Conservation (phyloP, 1,140 invertebrate genomes). For the Pentalonia nigronervosa region DNA sequence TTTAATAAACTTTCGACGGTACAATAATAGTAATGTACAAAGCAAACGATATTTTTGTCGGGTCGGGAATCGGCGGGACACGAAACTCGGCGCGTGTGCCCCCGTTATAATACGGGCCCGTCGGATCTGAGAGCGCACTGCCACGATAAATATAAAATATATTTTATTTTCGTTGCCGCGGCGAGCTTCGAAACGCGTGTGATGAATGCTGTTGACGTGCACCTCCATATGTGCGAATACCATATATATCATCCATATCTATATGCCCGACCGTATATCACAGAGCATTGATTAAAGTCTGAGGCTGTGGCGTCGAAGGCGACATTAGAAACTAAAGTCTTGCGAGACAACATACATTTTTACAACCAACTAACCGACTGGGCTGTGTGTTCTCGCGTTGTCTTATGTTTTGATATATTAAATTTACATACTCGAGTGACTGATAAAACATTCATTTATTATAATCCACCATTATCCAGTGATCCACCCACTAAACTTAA, state of each 20-base stretch:
- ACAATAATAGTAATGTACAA: not conserved
- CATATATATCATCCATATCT: no score
- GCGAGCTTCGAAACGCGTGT: not conserved
- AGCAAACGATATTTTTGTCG: not conserved
- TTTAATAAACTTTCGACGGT: constrained; percentile 34
- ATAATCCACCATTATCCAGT: not conserved
- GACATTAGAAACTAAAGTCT: no score
- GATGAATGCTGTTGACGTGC: not conserved
- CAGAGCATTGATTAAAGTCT: no score
- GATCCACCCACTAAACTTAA: not conserved
- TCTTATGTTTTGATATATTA: not conserved
- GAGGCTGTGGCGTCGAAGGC: no score
- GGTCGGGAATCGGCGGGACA: not conserved
- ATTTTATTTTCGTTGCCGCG: not conserved
- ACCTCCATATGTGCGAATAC: not conserved
- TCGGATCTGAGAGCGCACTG: not conserved
- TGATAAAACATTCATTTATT: no score
- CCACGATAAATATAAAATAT: not conserved
- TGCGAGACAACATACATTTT: no score
- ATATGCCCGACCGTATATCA: no score
- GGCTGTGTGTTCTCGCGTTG: no score
- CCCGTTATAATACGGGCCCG: not conserved
- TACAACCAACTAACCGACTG: no score
- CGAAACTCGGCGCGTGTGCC: not conserved
- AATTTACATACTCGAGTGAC: not conserved